Evolutionary conservation across 2,888 invertebrate genomes (phyloP).

Genomic region (Chydorus sphaericus): DNA sequence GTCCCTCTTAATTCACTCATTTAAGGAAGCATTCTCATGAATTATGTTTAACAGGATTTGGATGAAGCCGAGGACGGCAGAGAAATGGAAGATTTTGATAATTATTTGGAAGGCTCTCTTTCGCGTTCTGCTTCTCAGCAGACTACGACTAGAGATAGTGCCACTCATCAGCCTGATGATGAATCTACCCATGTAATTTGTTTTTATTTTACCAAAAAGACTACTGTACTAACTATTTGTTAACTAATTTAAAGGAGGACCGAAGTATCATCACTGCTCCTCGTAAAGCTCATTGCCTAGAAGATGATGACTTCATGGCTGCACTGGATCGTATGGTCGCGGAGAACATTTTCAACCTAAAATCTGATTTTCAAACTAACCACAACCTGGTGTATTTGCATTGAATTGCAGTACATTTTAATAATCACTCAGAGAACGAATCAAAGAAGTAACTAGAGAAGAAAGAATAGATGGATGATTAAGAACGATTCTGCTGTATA

Average conservation of each 20-base stretch:
- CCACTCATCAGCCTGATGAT: slow-evolving; percentile 10
- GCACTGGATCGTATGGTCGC: slow-evolving; percentile 85
- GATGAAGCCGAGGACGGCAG: slow-evolving; percentile 21
- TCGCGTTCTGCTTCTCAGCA: neutral
- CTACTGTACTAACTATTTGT: neutral
- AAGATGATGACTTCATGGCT: slow-evolving; percentile 79
- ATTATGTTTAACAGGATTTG: slow-evolving; percentile 24
- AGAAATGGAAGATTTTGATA: slow-evolving; percentile 30
- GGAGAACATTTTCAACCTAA: slow-evolving; percentile 80
- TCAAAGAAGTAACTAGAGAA: too few species aligned
- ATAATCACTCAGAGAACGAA: too few species aligned
- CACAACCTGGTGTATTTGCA: too few species aligned
- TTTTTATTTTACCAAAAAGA: too few species aligned
- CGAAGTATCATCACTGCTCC: slow-evolving; percentile 3
- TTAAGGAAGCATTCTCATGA: too few species aligned
- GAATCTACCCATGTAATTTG: too few species aligned
- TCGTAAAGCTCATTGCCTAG: slow-evolving; percentile 35
- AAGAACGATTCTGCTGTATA: too few species aligned
- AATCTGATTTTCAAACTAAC: too few species aligned
- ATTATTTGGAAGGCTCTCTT: neutral
- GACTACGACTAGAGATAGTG: neutral
- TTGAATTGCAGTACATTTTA: too few species aligned
- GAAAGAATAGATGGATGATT: too few species aligned
- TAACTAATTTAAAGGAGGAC: neutral
- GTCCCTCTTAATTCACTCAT: too few species aligned